These are phyloP conservation scores for Drosophila ficusphila DNA, from an alignment of 1,140 invertebrate genomes.

Conservation along the genomic window DNA sequence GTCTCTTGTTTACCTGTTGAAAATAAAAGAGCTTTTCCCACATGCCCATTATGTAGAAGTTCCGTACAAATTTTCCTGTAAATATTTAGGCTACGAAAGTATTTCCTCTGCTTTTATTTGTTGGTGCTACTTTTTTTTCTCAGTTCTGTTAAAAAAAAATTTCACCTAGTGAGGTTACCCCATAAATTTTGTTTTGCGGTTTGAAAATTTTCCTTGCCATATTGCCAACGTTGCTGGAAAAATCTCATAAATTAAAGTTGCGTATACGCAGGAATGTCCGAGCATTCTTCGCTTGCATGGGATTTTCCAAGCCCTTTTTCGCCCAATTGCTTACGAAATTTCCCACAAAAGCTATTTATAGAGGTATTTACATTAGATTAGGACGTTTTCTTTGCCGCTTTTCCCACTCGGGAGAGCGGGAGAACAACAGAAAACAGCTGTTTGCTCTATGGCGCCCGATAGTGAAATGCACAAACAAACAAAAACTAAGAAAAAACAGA, in stretches of 20 bases:
- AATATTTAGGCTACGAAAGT: not conserved
- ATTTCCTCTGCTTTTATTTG: not conserved
- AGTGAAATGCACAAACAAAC: conserved; percentile 39
- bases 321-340: conserved; percentile 73
- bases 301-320: conserved; percentile 59
- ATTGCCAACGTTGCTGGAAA: conserved; percentile 7
- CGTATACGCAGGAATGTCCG: conserved; percentile 30
- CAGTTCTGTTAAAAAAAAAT: conserved; percentile 15
- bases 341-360: conserved; percentile 65
- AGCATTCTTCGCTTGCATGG: conserved; percentile 18
- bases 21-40: not conserved
- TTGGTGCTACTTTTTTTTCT: not conserved
- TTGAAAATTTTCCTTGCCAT: conserved; percentile 1
- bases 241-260: conserved; percentile 63
- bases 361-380: conserved; percentile 56
- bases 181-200: conserved; percentile 29
- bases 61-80: not conserved
- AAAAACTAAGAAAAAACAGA: conserved; percentile 23
- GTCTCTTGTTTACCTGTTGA: not conserved
- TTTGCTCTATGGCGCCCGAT: conserved; percentile 45
- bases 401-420: not conserved
- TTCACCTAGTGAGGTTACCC: conserved; percentile 6
- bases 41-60: not conserved
- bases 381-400: conserved; percentile 19
- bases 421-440: conserved; percentile 76